Evolutionary conservation across 2,888 invertebrate species (phyloP).

Genomic region (Apodemia mormo): DNA sequence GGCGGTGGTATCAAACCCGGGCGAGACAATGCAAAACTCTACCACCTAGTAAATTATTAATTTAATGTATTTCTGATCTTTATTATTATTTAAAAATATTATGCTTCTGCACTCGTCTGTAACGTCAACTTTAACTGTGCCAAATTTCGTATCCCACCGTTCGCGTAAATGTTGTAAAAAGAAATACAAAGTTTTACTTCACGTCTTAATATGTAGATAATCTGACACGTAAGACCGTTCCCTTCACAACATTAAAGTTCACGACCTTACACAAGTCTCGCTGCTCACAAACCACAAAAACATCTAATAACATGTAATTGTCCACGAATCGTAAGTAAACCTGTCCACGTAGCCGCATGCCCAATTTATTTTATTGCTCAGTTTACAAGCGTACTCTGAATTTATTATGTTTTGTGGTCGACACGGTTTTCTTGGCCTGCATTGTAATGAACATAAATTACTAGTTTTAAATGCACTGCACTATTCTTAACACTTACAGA

Average conservation of each 20-base stretch:
- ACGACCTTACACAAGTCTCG: not conserved
- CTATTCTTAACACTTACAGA: not conserved
- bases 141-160: too few relatives aligned
- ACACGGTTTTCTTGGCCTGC: constrained; percentile 7
- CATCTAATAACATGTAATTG: constrained; percentile 8
- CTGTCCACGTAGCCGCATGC: not conserved
- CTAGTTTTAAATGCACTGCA: not conserved
- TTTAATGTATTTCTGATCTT: too few relatives aligned
- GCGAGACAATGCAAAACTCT: too few relatives aligned
- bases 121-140: too few relatives aligned
- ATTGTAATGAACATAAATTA: constrained; percentile 6
- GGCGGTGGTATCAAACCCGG: too few relatives aligned
- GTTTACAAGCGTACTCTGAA: not conserved
- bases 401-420: constrained; percentile 9
- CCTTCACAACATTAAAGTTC: not conserved
- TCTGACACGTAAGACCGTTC: not conserved
- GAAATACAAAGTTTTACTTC: too few relatives aligned
- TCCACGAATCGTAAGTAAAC: constrained; percentile 9
- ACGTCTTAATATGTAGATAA: too few relatives aligned
- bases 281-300: not conserved
- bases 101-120: too few relatives aligned
- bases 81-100: too few relatives aligned
- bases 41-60: too few relatives aligned
- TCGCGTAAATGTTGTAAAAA: too few relatives aligned
- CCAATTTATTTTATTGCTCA: constrained; percentile 7